Base-by-base conservation (phyloP, 2,797 vertebrate genomes). In the Gymnopithys bicolor region DNA sequence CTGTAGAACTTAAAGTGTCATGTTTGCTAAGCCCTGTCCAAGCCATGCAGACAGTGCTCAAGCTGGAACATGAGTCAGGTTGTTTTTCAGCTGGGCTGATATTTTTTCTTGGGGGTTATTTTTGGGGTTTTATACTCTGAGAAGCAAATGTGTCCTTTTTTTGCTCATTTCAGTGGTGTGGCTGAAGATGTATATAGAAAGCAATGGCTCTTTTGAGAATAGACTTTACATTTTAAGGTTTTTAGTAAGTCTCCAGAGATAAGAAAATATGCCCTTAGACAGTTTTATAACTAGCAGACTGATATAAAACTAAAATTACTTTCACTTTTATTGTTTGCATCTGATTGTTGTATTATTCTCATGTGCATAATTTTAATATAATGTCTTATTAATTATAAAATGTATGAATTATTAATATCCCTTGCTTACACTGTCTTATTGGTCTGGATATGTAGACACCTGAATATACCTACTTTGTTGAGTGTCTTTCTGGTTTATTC, bases 11-110 rank as follows among this genome's bases (percentile, higher is more conserved):
- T 13, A 52, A 30, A 7, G 30, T 3, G 0, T 51, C 13, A 3
- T 0, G 0, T 62, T 81, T 87, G 39, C 28, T 49, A 39, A 23
- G 27, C 17, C 33, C 10, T 75, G 33, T 46, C 60, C 28, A 52
- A 83, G 6, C 0, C 1, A 9, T 3, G 5, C 28, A 62, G 60
- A 19, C 8, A 55, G 17, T 5, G 6, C 49, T 70, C 0, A 0
- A 80, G 18, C 17, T 63, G 60, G 37, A 84, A 25, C 21, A 23
- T 5, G 43, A 25, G 22, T 8, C 21, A 35, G 4, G 19, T 78
- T 30, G 2, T 4, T 74, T 92, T 77, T 63, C 56, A 59, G 14
- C 5, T 52, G 49, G 41, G 39, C 10, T 77, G 46, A 17, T 69
- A 33, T 67, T 49, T 71, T 10, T 33, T 25, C 3, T 51, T 41